Evolutionary conservation across 2,797 vertebrate genomes (phyloP).

Genomic region (Acanthis flammea): DNA sequence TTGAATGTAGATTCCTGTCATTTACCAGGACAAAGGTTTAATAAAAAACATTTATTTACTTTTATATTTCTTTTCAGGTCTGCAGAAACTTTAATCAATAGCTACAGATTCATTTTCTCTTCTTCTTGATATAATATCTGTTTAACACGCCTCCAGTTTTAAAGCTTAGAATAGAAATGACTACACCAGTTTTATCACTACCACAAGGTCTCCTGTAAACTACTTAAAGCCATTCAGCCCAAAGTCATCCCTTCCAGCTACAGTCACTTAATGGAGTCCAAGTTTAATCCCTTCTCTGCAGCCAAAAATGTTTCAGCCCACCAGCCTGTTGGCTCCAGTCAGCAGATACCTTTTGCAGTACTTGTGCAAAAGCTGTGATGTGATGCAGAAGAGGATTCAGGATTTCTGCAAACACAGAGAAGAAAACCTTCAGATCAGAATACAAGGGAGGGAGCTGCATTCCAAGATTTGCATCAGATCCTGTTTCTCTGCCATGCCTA

Average conservation of each 20-base stretch:
- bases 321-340: neutral
- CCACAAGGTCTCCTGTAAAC: neutral
- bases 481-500: neutral
- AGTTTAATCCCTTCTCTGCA: neutral
- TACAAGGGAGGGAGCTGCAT: neutral
- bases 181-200: neutral
- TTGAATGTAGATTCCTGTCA: neutral
- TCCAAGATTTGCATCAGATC: neutral
- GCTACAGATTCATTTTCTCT: neutral
- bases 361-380: neutral
- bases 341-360: rapidly evolving
- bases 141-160: neutral
- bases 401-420: neutral
- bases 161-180: neutral
- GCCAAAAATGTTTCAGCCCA: neutral
- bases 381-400: neutral
- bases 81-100: constrained; percentile 1
- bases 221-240: neutral
- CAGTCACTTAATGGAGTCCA: neutral
- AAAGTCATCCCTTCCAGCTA: neutral
- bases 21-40: neutral
- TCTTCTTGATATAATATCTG: neutral
- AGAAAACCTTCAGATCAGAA: neutral
- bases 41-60: neutral
- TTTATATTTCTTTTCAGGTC: neutral